Percentiles rank a stretch among this genome's conserved stretches.
Conservation (phyloP, 1,140 invertebrate genomes). For the Latrodectus geometricus region DNA sequence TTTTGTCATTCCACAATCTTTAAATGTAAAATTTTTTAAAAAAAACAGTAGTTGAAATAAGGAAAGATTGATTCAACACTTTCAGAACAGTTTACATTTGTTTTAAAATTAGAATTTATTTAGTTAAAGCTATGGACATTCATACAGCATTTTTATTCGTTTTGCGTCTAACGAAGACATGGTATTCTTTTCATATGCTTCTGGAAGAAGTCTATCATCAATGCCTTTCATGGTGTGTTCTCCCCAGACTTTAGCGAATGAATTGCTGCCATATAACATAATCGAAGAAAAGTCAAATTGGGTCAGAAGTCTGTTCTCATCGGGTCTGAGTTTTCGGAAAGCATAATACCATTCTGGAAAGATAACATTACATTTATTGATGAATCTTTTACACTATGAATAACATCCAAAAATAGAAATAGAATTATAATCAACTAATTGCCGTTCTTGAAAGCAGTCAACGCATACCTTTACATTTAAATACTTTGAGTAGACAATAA, state of each 20-base stretch:
- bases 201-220: constrained; percentile 52
- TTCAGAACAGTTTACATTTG: neutral
- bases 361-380: neutral
- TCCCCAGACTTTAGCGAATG: constrained; percentile 65
- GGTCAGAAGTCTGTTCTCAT: constrained; percentile 57
- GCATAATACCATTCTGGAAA: constrained; percentile 40
- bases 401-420: too few relatives aligned
- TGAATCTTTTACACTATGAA: too few relatives aligned
- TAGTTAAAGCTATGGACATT: constrained; percentile 60
- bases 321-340: constrained; percentile 43
- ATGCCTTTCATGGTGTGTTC: constrained; percentile 67
- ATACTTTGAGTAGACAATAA: too few relatives aligned
- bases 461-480: too few relatives aligned
- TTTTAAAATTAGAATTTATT: neutral
- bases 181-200: constrained; percentile 67
- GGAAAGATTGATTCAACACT: neutral
- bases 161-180: constrained; percentile 66
- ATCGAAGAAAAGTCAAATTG: constrained; percentile 68
- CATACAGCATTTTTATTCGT: constrained; percentile 67
- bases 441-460: too few relatives aligned
- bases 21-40: too few relatives aligned
- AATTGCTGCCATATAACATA: constrained; percentile 69
- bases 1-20: too few relatives aligned
- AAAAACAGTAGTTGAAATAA: too few relatives aligned
- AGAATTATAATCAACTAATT: too few relatives aligned